phyloP scores from a whole-genome alignment of 2,113 vertebrate genomes.

The Sphyrna mokarran region DNA sequence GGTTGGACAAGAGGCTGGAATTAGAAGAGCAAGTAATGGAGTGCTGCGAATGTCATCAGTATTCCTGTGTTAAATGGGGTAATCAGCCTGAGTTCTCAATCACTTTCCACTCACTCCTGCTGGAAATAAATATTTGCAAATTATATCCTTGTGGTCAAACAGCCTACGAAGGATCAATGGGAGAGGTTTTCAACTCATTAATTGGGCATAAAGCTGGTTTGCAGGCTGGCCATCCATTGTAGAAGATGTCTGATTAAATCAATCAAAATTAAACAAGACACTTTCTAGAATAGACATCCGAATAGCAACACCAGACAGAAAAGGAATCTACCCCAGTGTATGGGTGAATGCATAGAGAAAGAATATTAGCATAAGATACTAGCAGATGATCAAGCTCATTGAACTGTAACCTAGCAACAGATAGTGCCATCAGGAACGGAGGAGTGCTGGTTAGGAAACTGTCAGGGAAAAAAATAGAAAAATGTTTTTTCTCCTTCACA shows the following conservation, averaged over 20 bases:
- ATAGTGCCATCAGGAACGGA: constrained; percentile 21
- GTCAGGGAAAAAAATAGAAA: background rate
- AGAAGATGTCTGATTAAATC: background rate
- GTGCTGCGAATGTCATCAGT: background rate
- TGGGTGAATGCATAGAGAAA: background rate
- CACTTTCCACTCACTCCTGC: background rate
- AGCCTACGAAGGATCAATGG: background rate
- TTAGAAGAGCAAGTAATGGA: background rate
- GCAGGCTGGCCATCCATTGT: background rate
- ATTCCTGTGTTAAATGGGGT: background rate
- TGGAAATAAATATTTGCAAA: background rate
- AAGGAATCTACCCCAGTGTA: background rate
- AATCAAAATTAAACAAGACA: background rate
- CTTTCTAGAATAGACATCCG: background rate
- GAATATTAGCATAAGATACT: background rate
- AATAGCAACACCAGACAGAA: background rate
- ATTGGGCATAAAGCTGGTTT: background rate
- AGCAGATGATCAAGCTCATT: constrained; percentile 12
- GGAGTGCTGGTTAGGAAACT: background rate
- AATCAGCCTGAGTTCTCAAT: background rate
- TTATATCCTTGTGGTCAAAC: background rate
- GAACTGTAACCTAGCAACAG: constrained; percentile 10
- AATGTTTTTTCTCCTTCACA: background rate
- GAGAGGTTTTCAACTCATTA: background rate
- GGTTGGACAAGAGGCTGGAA: background rate